phyloP scores from a whole-genome alignment of 2,797 vertebrate species.

The Coranthus polyacanthus region DNA sequence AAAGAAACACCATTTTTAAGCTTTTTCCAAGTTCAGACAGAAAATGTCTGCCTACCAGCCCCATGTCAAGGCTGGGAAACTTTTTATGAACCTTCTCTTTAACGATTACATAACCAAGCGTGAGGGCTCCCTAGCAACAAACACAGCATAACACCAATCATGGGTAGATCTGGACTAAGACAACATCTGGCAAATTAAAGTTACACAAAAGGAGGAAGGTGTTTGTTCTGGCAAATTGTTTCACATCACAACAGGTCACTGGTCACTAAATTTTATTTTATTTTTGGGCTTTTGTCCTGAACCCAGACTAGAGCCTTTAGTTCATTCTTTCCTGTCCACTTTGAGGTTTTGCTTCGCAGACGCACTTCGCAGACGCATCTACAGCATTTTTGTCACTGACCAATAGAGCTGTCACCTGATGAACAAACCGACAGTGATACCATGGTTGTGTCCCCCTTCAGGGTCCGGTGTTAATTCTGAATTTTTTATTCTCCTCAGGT shows the following conservation, averaged over 20 bases:
- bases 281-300: too few relatives aligned
- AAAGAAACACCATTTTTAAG: neutral
- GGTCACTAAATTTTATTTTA: neutral
- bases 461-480: neutral
- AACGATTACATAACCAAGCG: slow-evolving; percentile 26
- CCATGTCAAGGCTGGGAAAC: slow-evolving; percentile 10
- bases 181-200: slow-evolving; percentile 33
- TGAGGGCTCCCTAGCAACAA: slow-evolving; percentile 26
- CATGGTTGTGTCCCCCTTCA: neutral
- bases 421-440: neutral
- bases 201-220: neutral
- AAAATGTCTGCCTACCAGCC: neutral
- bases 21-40: neutral
- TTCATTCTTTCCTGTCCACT: too few relatives aligned
- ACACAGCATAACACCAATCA: slow-evolving; percentile 17
- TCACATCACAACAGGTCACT: too few relatives aligned
- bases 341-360: too few relatives aligned
- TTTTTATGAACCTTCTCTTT: slow-evolving; percentile 5
- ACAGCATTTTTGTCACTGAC: too few relatives aligned
- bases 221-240: too few relatives aligned
- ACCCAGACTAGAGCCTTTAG: too few relatives aligned
- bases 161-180: slow-evolving; percentile 9
- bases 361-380: too few relatives aligned
- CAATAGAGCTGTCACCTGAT: neutral
- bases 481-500: slow-evolving; percentile 82